Evolutionary conservation across 2,888 invertebrate genomes (phyloP).

Genomic region (Oligia latruncula): DNA sequence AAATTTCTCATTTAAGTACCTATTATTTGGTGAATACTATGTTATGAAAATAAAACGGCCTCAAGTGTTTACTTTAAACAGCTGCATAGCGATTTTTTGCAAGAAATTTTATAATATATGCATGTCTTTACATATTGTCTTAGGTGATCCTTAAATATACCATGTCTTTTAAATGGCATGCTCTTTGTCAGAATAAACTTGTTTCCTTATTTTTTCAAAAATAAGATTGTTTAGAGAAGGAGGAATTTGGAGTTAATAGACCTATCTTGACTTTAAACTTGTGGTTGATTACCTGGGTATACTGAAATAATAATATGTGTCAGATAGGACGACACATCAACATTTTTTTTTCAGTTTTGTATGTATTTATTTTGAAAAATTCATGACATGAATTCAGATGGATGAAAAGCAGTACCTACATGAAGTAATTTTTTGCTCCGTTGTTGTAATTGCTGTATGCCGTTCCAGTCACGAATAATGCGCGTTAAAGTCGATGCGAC

Average conservation of each 20-base stretch:
- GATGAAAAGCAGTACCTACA: no score
- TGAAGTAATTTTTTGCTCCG: no score
- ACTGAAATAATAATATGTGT: not conserved
- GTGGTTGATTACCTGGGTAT: not conserved
- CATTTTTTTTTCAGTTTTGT: no score
- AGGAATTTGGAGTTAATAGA: conserved; percentile 3
- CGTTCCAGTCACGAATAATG: no score
- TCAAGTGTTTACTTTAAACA: conserved; percentile 26
- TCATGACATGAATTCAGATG: no score
- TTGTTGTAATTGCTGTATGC: no score
- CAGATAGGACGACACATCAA: no score
- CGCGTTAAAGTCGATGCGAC: no score
- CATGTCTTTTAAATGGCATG: conserved; percentile 33
- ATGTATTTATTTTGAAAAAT: no score
- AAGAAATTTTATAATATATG: conserved; percentile 45
- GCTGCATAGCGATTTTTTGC: conserved; percentile 26
- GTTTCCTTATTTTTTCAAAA: not conserved
- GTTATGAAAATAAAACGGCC: conserved; percentile 35
- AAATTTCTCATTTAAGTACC: conserved; percentile 10
- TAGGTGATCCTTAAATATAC: conserved; percentile 28
- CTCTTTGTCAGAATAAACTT: conserved; percentile 10
- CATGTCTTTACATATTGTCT: conserved; percentile 42
- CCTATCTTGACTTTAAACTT: not conserved
- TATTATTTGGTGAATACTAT: conserved; percentile 31
- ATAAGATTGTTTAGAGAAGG: not conserved